These are phyloP conservation scores for Athrips mouffetella DNA, from an alignment of 2,888 invertebrate genomes.

Conservation along the genomic window DNA sequence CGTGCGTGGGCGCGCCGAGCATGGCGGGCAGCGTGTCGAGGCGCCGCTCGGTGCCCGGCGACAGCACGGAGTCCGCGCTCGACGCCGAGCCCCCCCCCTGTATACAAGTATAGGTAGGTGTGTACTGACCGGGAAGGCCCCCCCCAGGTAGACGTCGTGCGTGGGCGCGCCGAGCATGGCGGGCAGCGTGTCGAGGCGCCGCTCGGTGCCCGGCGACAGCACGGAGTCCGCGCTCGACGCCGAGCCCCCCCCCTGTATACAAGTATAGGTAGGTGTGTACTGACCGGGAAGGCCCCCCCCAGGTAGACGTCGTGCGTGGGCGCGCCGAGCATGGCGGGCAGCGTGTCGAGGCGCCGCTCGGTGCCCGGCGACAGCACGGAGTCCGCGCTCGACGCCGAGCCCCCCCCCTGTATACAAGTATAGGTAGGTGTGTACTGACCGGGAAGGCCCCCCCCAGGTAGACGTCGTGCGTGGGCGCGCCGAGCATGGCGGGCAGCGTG, in stretches of 20 bases:
- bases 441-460: constrained; percentile 90
- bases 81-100: too few species aligned
- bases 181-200: constrained; percentile 62
- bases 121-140: too few species aligned
- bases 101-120: too few species aligned
- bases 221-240: constrained; percentile 45
- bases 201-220: constrained; percentile 67
- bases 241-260: too few species aligned
- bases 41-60: constrained; percentile 68
- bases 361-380: neutral
- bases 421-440: constrained; percentile 44
- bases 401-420: too few species aligned
- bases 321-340: neutral
- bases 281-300: too few species aligned
- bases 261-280: too few species aligned
- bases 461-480: constrained; percentile 83
- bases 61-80: constrained; percentile 50
- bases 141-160: too few species aligned
- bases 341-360: neutral
- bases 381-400: constrained; percentile 26
- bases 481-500: neutral
- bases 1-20: too few species aligned
- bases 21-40: constrained; percentile 64
- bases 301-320: too few species aligned
- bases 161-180: too few species aligned